Conservation (phyloP, 2,888 invertebrate genomes). For the Melieria picta region DNA sequence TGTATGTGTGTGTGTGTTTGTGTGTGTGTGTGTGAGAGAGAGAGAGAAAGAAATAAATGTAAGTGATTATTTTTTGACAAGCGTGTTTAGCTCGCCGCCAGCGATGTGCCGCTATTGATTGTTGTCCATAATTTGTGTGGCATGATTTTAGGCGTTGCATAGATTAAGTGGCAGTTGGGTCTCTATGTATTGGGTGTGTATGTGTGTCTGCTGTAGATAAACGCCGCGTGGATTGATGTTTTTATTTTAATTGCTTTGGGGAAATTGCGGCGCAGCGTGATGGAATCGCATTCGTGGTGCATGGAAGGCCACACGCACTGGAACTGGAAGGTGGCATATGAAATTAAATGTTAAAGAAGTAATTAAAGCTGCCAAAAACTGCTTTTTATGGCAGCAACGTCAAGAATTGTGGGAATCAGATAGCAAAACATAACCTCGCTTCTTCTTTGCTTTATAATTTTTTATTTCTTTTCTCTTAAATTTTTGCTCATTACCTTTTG, state of each 20-base stretch:
- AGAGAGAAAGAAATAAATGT: neutral
- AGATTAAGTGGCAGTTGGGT: neutral
- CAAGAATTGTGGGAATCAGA: too few species aligned
- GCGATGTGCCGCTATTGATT: neutral
- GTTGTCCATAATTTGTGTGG: conserved; percentile 4
- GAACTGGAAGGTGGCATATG: too few species aligned
- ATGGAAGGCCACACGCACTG: too few species aligned
- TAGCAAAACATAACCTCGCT: neutral
- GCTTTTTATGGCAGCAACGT: too few species aligned
- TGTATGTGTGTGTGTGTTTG: neutral
- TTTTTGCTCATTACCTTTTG: neutral
- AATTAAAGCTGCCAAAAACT: too few species aligned
- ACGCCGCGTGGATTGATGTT: too few species aligned
- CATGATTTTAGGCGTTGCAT: conserved; percentile 13
- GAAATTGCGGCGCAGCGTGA: too few species aligned
- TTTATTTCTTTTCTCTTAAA: neutral
- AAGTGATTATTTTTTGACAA: conserved; percentile 12
- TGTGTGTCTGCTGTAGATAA: too few species aligned
- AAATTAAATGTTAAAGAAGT: too few species aligned
- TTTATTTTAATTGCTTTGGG: too few species aligned
- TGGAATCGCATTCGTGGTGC: too few species aligned
- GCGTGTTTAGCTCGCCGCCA: conserved; percentile 3
- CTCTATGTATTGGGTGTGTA: too few species aligned
- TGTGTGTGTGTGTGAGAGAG: neutral
- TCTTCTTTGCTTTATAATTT: neutral